Conservation (phyloP, 2,113 vertebrate species). For the Daboia siamensis region DNA sequence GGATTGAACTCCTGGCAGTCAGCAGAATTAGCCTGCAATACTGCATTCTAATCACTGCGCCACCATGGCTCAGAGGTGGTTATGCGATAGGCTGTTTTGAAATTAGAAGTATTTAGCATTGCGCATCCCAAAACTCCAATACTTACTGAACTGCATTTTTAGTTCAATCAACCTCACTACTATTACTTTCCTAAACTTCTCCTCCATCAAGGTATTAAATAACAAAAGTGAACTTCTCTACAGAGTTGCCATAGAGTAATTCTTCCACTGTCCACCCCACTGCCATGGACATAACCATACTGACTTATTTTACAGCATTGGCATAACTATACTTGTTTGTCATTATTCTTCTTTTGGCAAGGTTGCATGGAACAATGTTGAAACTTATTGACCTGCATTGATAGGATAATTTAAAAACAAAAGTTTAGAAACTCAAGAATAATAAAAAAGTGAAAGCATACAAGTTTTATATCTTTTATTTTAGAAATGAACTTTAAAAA, state of each 20-base stretch:
- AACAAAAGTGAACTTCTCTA: neutral
- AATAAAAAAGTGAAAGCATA: neutral
- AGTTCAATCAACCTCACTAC: neutral
- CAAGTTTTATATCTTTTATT: neutral
- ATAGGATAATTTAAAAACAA: neutral
- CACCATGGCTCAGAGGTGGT: no score
- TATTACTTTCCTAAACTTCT: neutral
- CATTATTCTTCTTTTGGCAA: neutral
- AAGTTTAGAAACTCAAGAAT: neutral
- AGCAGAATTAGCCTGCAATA: no score
- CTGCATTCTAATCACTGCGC: no score
- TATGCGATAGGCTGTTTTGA: no score
- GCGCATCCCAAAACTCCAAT: neutral
- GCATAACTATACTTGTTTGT: neutral
- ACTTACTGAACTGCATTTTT: neutral
- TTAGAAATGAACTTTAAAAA: neutral
- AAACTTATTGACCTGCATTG: neutral
- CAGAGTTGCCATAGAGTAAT: neutral
- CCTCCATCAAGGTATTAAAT: neutral
- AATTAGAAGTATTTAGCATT: neutral
- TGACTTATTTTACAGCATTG: neutral
- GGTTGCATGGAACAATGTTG: neutral
- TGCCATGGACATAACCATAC: neutral
- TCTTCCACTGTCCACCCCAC: neutral
- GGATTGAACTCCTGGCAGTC: no score